Conservation (phyloP, 2,797 vertebrate genomes). For the Erithacus rubecula region DNA sequence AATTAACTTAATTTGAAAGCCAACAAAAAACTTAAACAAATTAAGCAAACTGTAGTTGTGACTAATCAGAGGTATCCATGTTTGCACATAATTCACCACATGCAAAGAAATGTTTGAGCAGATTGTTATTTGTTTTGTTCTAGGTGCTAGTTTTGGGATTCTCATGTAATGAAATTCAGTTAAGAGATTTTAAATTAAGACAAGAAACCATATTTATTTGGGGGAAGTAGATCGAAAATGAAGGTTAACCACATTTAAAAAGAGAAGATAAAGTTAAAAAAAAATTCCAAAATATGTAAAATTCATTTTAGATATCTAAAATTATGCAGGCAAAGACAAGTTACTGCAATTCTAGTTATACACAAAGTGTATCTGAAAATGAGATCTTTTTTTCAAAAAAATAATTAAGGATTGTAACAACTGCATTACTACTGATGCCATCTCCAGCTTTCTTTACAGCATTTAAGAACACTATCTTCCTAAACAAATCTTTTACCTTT, state of each 20-base stretch:
- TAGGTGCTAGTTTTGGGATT: conserved; percentile 42
- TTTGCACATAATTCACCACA: conserved; percentile 59
- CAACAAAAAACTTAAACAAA: not conserved
- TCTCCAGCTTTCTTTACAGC: not conserved
- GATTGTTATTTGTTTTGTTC: conserved; percentile 22
- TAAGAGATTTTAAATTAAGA: conserved; percentile 65
- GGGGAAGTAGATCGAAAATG: not conserved
- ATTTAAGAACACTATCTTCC: conserved; percentile 48
- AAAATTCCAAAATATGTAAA: conserved; percentile 49
- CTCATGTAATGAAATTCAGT: conserved; percentile 40
- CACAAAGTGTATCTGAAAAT: conserved; percentile 65
- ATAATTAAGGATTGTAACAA: conserved; percentile 55
- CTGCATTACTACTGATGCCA: conserved; percentile 29
- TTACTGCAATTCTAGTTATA: conserved; percentile 73
- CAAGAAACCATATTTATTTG: conserved; percentile 42
- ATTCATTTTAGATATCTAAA: conserved; percentile 65
- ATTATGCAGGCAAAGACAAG: conserved; percentile 63
- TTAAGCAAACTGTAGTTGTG: conserved; percentile 19
- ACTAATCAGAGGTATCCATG: conserved; percentile 40
- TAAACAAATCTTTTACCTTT: conserved; percentile 23
- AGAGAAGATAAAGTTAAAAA: conserved; percentile 44
- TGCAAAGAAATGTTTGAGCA: conserved; percentile 33
- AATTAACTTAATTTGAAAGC: not conserved
- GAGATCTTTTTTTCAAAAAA: conserved; percentile 58
- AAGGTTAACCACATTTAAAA: conserved; percentile 39